These are phyloP conservation scores for Acanthis flammea DNA, from an alignment of 2,797 vertebrate species.

Conservation along the genomic window DNA sequence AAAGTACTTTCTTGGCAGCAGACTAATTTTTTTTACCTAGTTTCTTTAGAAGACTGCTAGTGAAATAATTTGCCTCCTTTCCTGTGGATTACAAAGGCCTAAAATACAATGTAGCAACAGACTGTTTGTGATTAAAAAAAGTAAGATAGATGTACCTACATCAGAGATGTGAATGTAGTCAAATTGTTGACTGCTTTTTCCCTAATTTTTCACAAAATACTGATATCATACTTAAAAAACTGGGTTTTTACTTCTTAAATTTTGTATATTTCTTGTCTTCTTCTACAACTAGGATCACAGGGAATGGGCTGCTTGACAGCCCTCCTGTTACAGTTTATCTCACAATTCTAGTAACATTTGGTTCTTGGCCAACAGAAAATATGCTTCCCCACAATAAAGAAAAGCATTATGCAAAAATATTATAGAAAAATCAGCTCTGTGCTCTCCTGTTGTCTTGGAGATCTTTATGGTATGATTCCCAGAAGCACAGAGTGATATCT, in stretches of 20 bases:
- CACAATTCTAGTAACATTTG: not conserved
- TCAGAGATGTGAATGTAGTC: not conserved
- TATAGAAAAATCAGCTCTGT: not conserved
- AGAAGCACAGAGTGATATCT: not conserved
- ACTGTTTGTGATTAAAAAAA: not conserved
- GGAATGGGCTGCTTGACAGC: not conserved
- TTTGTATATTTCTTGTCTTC: not conserved
- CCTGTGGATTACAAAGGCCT: not conserved
- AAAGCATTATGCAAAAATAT: not conserved
- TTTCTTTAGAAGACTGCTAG: not conserved
- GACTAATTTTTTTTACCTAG: not conserved
- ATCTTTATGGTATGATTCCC: not conserved
- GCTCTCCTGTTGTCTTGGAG: not conserved
- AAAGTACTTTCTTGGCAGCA: not conserved
- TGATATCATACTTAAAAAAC: not conserved
- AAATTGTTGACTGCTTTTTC: not conserved
- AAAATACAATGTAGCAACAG: not conserved
- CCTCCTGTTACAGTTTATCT: not conserved
- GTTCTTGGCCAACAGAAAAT: not conserved
- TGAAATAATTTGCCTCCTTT: not conserved
- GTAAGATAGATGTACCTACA: not conserved
- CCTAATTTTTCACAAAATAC: not conserved
- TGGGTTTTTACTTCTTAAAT: not conserved
- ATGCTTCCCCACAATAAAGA: not conserved
- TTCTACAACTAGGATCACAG: not conserved